Base-by-base conservation (phyloP, 1,140 invertebrate species). In the Gonatopus flavifemur region DNA sequence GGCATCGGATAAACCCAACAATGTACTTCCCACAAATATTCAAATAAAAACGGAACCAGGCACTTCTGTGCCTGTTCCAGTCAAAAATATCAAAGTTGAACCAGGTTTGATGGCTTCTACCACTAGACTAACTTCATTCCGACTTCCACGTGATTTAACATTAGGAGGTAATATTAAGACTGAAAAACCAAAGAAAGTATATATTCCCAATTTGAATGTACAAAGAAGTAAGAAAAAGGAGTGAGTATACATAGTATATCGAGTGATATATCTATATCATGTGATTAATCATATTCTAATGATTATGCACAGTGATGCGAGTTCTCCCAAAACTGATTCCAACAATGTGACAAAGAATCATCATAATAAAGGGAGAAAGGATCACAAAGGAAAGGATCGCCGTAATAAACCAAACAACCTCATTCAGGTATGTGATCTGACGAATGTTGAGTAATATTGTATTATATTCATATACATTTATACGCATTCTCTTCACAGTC, bases 201-300 rank as follows among this genome's bases (percentile, higher is more conserved):
- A 73, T 36, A 64, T 45, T 7, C 76, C 76, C 35, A 78, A 78
- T 57, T 45, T 77, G 4, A 77, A 76, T 64, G 71, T 64, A 13
- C 71, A 71, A 21, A 66, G 72, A 40, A 72, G 55, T 24, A 78
- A 74, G 20, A 74, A 72, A 50, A 70, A 66, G 30, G 69, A 74
- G 76, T 78, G 66, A 52, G 67, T 59, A n/a, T n/a, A n/a, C n/a
- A n/a, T n/a, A n/a, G n/a, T n/a, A n/a, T n/a, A n/a, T n/a, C n/a
- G n/a, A n/a, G n/a, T n/a, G n/a, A n/a, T n/a, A 25, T 16, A 10
- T 38, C 41, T 4, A 22, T 44, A 13, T 18, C 0, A 19, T 18
- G 15, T 28, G 28, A 24, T 3, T 24, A 4, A 15, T 13, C 16
- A 18, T 36, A 36, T 36, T 12, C n/a, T 18, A 10, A 36, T 3